Evolutionary conservation across 2,888 invertebrate species (phyloP).

Genomic region (Lasioglossum pauxillum): DNA sequence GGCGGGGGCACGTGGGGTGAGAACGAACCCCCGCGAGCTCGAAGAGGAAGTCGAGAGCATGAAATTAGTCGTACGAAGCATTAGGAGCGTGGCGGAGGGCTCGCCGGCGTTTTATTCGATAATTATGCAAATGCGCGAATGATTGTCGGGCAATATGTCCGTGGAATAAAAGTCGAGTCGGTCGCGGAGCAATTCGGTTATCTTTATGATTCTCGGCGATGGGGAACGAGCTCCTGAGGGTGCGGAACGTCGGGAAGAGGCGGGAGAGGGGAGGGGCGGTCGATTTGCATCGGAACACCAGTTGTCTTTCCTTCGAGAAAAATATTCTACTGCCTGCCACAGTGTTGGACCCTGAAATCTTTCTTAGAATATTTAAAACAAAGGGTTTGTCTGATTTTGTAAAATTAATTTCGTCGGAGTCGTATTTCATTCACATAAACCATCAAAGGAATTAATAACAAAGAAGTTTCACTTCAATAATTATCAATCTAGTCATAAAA

Average conservation of each 20-base stretch:
- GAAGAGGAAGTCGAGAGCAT: constrained; percentile 72
- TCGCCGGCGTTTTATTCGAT: constrained; percentile 81
- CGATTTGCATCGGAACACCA: constrained; percentile 83
- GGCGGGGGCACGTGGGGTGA: neutral
- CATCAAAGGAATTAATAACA: too few species aligned
- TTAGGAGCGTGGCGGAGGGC: constrained; percentile 66
- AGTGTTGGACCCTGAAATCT: neutral
- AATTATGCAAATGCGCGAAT: constrained; percentile 84
- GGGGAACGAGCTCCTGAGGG: constrained; percentile 12
- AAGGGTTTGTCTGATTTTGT: too few species aligned
- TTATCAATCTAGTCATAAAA: too few species aligned
- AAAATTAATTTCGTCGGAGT: too few species aligned
- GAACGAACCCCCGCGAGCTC: constrained; percentile 34
- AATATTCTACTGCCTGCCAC: neutral
- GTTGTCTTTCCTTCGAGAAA: constrained; percentile 28
- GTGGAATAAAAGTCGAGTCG: constrained; percentile 80
- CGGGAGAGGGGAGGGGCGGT: constrained; percentile 73
- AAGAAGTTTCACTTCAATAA: too few species aligned
- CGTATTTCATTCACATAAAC: too few species aligned
- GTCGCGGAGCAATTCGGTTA: constrained; percentile 81
- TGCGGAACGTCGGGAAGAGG: neutral
- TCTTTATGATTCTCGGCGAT: constrained; percentile 81
- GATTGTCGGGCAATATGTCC: constrained; percentile 84
- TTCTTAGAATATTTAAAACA: neutral
- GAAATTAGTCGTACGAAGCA: constrained; percentile 78